Base-by-base conservation (phyloP, 2,888 invertebrate genomes). In the Drosophila helvetica region DNA sequence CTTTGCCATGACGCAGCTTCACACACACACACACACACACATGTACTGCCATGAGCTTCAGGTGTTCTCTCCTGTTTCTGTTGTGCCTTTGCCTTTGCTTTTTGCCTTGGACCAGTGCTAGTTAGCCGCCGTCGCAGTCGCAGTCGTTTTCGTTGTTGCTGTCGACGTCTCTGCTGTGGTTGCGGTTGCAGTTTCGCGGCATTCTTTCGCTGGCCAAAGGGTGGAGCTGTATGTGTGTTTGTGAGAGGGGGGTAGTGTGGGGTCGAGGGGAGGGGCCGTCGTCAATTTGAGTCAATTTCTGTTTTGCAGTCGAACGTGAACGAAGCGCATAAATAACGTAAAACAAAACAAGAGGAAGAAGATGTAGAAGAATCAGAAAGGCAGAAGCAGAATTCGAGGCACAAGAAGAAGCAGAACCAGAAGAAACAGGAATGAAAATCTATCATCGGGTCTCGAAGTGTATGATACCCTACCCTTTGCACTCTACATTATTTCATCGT, bases 261-360 rank as follows among this genome's bases (percentile, higher is more conserved):
- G 50, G 10, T 19, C 42, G 27, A 22, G n/a, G 18, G 18, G 46
- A 17, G 52, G 38, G 6, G 27, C 50, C 53, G 9, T 18, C 77
- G 85, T 80, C 88, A 87, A 83, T 88, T 86, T 86, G 83, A 88
- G 83, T 86, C 86, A 86, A 78, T 86, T 86, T 83, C 53, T 78
- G 87, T 86, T 66, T 80, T 68, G 67, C 74, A 86, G 84, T 88
- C 88, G 86, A 88, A 88, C 84, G 78, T 71, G 66, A 67, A 83
- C 86, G 76, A 86, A 83, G 84, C 80, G 88, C 86, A 83, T 83
- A 86, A 86, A 86, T 83, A 82, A 86, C 83, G 75, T 88, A 57
- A 75, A 78, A 79, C 55, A 60, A 71, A 54, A 68, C 46, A 55
- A 51, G 53, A 55, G 53, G 33, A 67, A 51, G 56, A 43, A 30